Conservation (phyloP, 2,113 vertebrate species). For the Nesoenas mayeri region DNA sequence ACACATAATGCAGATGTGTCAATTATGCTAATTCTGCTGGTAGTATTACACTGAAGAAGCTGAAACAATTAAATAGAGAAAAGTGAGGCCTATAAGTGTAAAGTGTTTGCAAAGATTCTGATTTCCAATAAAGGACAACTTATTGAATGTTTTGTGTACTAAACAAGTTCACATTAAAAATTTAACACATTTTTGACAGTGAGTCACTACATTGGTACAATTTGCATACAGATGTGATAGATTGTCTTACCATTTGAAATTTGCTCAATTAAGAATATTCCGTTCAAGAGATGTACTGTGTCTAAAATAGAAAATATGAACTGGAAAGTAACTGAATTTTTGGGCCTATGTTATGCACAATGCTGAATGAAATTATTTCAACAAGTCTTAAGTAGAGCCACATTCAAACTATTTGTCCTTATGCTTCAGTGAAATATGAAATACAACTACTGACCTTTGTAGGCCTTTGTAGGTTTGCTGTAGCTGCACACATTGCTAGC, state of each 20-base stretch:
- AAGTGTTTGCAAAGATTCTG: neutral
- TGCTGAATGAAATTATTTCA: neutral
- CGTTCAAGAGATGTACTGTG: neutral
- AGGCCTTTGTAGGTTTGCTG: neutral
- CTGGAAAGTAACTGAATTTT: neutral
- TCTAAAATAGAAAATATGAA: neutral
- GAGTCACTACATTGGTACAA: neutral
- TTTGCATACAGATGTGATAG: neutral
- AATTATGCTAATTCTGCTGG: neutral
- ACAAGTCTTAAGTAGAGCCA: neutral
- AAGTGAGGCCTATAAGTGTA: neutral
- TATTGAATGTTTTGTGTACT: neutral
- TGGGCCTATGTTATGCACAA: neutral
- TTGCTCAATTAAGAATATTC: neutral
- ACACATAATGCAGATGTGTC: neutral
- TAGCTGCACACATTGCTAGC: neutral
- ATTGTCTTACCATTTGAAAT: neutral
- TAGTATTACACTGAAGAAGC: neutral
- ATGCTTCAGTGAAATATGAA: neutral
- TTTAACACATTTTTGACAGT: neutral
- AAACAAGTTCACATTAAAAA: neutral
- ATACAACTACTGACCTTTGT: neutral
- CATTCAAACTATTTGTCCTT: neutral
- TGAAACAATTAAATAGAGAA: neutral
- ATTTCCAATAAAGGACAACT: neutral